Evolutionary conservation across 2,113 vertebrate species (phyloP), one percentile per base, ranked within the genome.

Genomic region (Odocoileus hemionus): DNA sequence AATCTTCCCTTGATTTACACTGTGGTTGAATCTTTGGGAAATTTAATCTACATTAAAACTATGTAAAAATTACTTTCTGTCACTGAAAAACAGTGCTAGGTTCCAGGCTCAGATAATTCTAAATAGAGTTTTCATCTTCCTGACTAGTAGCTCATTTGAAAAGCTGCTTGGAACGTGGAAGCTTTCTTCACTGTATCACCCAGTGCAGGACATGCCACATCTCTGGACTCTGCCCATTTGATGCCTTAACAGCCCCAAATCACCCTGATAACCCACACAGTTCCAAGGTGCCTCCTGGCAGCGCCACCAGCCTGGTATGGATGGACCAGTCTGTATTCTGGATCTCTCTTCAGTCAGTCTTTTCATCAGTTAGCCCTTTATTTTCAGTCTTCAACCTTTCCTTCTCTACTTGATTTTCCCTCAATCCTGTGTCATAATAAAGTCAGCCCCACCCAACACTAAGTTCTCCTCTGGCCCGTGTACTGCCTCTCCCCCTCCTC

Each of bases 401-500:
- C 19, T 91, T 91, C 61, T 86, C 28, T 76, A 23, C 11, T 82
- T 58, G 36, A 13, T 57, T 64, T 21, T 33, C 2, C 47, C 79
- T 79, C n/a, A 86, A 14, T 52, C 64, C 28, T 67, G 14, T 39
- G 33, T 82, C n/a, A 39, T 36, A 57, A 33, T 33, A 47, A 76
- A 76, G 80, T 17, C 0, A 7, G 4, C 10, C 3, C 15, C 14
- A 9, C 17, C 2, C 15, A 43, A 12, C 8, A 80, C 3, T 14
- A 54, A 36, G 4, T 39, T 23, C 28, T 84, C 43, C 33, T 60
- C 26, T 76, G 26, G 36, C 45, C 30, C 4, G 15, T 36, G 4
- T 1, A 4, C 36, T 12, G 5, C 12, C 33, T 80, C 43, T 13
- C 16, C n/a, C 1, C 12, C 5, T 7, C 7, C 0, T 3, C 45